Conservation (phyloP, 2,113 vertebrate species). For the Atlantisia rogersi region DNA sequence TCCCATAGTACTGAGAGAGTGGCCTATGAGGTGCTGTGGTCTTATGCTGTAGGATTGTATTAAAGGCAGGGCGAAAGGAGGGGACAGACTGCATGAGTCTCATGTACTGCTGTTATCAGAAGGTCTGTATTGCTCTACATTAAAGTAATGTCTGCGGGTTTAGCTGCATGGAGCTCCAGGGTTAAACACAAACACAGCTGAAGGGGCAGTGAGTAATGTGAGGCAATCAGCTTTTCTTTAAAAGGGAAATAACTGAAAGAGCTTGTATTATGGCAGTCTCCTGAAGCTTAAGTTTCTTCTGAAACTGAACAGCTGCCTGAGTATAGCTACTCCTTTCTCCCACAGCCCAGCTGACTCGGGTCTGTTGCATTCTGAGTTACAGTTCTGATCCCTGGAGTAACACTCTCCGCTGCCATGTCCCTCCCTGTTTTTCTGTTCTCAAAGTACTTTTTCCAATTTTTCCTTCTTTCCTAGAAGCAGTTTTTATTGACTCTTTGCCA, state of each 20-base stretch:
- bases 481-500: slow-evolving; percentile 28
- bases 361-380: not conserved
- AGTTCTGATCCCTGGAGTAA: not conserved
- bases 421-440: not conserved
- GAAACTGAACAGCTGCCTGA: slow-evolving; percentile 9
- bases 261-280: not conserved
- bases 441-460: not conserved
- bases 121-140: not conserved
- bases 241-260: slow-evolving; percentile 16
- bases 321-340: not conserved
- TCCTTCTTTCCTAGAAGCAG: slow-evolving; percentile 37
- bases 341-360: not conserved
- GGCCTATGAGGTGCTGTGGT: not conserved
- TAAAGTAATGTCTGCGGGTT: not conserved
- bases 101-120: not conserved
- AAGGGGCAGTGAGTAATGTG: not conserved
- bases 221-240: slow-evolving; percentile 6
- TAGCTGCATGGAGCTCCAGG: not conserved
- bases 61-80: not conserved
- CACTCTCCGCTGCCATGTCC: not conserved
- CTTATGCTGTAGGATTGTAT: not conserved
- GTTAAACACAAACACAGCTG: not conserved
- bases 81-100: not conserved
- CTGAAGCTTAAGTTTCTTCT: not conserved
- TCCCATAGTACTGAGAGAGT: not conserved